Evolutionary conservation across 2,113 vertebrate genomes (phyloP), one percentile per base, ranked within the genome.

Genomic region (Melospiza melodia): DNA sequence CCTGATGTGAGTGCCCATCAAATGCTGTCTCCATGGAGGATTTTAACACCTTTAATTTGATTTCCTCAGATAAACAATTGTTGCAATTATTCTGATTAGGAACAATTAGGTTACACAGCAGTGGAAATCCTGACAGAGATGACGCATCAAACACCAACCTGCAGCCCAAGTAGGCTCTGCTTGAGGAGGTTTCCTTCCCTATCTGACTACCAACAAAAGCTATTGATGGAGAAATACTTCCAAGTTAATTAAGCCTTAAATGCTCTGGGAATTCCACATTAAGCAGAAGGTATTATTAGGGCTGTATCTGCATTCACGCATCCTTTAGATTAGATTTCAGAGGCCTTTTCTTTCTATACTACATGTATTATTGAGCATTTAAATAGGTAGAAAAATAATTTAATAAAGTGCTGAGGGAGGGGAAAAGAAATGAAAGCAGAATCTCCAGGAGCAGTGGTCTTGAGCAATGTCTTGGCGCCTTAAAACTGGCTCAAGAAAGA

Each of bases 171-270:
- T 0, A 15, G 63, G 54, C 89, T 94, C 92, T 94, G 96, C 96
- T 97, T 93, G 81, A 97, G 73, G 91, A 98, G 89, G 92, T 96
- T 96, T 97, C 94, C 94, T 89, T 91, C 79, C 21, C 78, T 94
- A 68, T 78, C 84, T 84, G 90, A 89, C 95, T 93, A 94, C 68
- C 89, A 98, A 98, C 92, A 90, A 98, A 98, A 98, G 97, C 96
- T 97, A 97, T 93, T 95, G 81, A 98, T 91, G 92, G 94, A 96
- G 94, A 98, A 97, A 97, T 83, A 93, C 91, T 93, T 80, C 84
- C 72, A 69, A 97, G 97, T 96, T 98, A 98, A 98, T 98, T 97
- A 98, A 97, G 96, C 96, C 88, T 95, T 98, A 98, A 98, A 98
- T 92, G 96, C 96, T 97, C 88, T 90, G 96, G 80, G 96, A 96